These are phyloP conservation scores for Monochamus saltuarius DNA, from an alignment of 1,140 invertebrate genomes.

Conservation along the genomic window DNA sequence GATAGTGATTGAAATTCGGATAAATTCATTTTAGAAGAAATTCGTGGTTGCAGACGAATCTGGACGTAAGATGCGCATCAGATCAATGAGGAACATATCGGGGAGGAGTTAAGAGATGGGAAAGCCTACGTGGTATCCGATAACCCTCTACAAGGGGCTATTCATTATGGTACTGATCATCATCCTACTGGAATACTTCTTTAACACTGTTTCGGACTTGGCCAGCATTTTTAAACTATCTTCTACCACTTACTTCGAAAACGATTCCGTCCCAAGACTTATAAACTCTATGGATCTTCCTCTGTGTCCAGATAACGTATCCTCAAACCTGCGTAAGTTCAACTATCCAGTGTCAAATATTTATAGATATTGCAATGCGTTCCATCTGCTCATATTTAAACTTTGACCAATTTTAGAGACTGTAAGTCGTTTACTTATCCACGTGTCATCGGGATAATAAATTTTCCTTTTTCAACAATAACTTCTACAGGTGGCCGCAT, in stretches of 20 bases:
- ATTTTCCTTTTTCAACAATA: too few species aligned
- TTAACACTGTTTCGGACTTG: constrained; percentile 39
- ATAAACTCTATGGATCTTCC: constrained; percentile 9
- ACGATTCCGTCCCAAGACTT: not conserved
- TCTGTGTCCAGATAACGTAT: constrained; percentile 31
- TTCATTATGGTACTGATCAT: constrained; percentile 43
- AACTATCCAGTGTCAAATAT: too few species aligned
- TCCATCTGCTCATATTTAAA: too few species aligned
- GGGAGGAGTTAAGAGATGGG: constrained; percentile 27
- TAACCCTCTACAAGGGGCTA: constrained; percentile 48
- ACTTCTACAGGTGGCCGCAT: constrained; percentile 51
- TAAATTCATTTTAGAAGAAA: too few species aligned
- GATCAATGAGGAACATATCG: not conserved
- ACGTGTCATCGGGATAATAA: too few species aligned
- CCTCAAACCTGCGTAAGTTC: constrained; percentile 29
- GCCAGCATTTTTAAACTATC: not conserved
- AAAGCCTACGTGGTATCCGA: constrained; percentile 39
- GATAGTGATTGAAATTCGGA: too few species aligned
- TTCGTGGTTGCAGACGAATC: not conserved
- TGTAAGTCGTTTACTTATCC: too few species aligned
- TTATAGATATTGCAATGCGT: too few species aligned
- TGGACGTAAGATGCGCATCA: not conserved
- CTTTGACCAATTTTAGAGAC: too few species aligned
- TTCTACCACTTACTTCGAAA: not conserved
- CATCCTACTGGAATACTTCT: constrained; percentile 46